Evolutionary conservation across 2,888 invertebrate genomes (phyloP), one percentile per base, ranked within the genome.

Genomic region (Branchipolynoe longqiensis): DNA sequence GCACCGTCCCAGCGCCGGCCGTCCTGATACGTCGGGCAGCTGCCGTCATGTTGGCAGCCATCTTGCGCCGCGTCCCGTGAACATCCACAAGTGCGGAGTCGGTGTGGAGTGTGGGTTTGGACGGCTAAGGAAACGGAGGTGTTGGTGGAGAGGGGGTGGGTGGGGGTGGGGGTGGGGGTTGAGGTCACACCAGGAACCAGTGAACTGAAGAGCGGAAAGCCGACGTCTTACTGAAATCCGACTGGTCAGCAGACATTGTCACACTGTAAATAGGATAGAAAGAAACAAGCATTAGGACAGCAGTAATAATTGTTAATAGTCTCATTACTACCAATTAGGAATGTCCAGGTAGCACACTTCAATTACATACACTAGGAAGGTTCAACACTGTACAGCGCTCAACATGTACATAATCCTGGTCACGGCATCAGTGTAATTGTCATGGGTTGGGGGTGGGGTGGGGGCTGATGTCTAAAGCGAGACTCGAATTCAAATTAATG

Each of bases 191-290:
- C 8, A 1, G 31, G 31, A 31, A 2, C 62, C 14, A 14, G 28
- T 62, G 62, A 6, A 8, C 62, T 28, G 62, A 25, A 14, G 62
- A 48, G 8, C 48, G 48, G 48, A 48, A 18, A 2, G 28, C 62
- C 31, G 31, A 31, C 4, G 69, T 69, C 36, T 33, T 69, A 12
- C 18, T 48, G 48, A 8, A 18, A 38, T 22, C 3, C 36, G 18
- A 22, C 2, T 69, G 69, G 38, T 69, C 69, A 69, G 69, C 69
- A 69, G 38, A 12, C 69, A 69, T 69, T 12, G n/a, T 69, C 69
- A 2, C 33, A 18, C 69, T 69, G 69, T 12, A 62, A 62, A 62
- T 25, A 62, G n/a, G n/a, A n/a, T n/a, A n/a, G n/a, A n/a, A n/a
- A n/a, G n/a, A n/a, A n/a, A n/a, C n/a, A n/a, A n/a, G n/a, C n/a